These are phyloP conservation scores for Taphrorychus bicolor DNA, from an alignment of 2,888 invertebrate genomes.

Conservation along the genomic window DNA sequence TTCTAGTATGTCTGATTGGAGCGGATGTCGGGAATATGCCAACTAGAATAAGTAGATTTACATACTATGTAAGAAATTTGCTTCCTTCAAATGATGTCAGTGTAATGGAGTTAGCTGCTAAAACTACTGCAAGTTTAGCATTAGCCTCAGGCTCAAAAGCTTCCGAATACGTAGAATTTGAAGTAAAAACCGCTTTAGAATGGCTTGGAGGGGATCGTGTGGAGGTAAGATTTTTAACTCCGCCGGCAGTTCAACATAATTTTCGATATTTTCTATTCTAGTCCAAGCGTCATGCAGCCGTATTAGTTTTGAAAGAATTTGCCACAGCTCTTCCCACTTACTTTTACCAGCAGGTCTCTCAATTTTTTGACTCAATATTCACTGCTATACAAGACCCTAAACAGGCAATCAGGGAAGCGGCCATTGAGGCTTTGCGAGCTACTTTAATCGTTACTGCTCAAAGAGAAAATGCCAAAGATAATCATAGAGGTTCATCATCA, in stretches of 20 bases:
- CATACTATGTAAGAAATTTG: slow-evolving; percentile 89
- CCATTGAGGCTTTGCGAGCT: slow-evolving; percentile 92
- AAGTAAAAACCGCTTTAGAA: slow-evolving; percentile 94
- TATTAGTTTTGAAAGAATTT: slow-evolving; percentile 89
- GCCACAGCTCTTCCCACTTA: slow-evolving; percentile 96
- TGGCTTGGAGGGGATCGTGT: slow-evolving; percentile 91
- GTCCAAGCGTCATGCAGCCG: slow-evolving; percentile 90
- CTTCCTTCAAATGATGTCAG: slow-evolving; percentile 90
- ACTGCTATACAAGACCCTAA: slow-evolving; percentile 92
- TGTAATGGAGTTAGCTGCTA: slow-evolving; percentile 95
- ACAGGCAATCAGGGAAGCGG: slow-evolving; percentile 88
- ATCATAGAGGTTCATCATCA: slow-evolving; percentile 66
- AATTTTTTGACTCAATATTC: slow-evolving; percentile 93
- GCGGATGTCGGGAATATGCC: slow-evolving; percentile 93
- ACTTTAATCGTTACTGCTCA: slow-evolving; percentile 95
- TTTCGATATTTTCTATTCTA: slow-evolving; percentile 48
- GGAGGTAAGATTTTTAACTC: slow-evolving; percentile 65
- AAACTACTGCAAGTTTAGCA: slow-evolving; percentile 92
- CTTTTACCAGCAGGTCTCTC: slow-evolving; percentile 93
- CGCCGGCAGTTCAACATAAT: neutral
- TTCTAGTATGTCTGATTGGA: slow-evolving; percentile 85
- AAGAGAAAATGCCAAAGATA: slow-evolving; percentile 93
- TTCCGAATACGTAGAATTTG: slow-evolving; percentile 97
- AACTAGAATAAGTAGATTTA: slow-evolving; percentile 89
- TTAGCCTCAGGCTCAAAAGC: slow-evolving; percentile 91